Base-by-base conservation (phyloP, 2,113 vertebrate genomes). In the Forbesichthys papilliferus region DNA sequence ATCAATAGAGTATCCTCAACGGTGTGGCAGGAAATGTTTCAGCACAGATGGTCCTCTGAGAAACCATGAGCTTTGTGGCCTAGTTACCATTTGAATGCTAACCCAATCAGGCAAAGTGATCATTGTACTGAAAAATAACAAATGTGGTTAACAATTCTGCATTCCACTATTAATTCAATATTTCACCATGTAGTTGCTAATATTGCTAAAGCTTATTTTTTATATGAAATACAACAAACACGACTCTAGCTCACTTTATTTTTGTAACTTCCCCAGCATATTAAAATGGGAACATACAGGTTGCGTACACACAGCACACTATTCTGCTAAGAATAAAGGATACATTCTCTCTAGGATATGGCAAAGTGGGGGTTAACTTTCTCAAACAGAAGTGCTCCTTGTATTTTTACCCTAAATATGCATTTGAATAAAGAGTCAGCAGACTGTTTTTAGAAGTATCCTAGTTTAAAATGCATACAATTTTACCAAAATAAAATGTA, bases 1-100 rank as follows among this genome's bases (percentile, higher is more conserved):
- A 92, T 92, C 89, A 89, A 91, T 92, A 84, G 83, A 75, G 79
- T 84, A 79, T 89, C 82, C 77, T 88, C 77, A 3, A 71, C 66
- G 82, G 81, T 84, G 79, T 80, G 77, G 83, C 82, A 85, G 88
- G 80, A 88, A 86, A 75, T 59, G 75, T 81, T 82, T 69, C 46
- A 63, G 74, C 80, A 81, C 78, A 88, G 80, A 87, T 75, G 76
- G 74, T 77, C 83, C 78, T 76, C 69, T 33, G 87, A 88, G 88
- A 81, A 86, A 82, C 79, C 56, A 46, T n/a, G 66, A 83, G 86
- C 71, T 82, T 82, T 74, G 80, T 88, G 87, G 75, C 86, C 84
- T 80, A 84, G 78, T 90, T 89, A 87, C 56, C 53, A 60, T 84
- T 61, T 65, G 79, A 87, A 83, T 84, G 79, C 67, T 73, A 81